phyloP scores from a whole-genome alignment of 2,113 vertebrate species.

The Pollachius pollachius region DNA sequence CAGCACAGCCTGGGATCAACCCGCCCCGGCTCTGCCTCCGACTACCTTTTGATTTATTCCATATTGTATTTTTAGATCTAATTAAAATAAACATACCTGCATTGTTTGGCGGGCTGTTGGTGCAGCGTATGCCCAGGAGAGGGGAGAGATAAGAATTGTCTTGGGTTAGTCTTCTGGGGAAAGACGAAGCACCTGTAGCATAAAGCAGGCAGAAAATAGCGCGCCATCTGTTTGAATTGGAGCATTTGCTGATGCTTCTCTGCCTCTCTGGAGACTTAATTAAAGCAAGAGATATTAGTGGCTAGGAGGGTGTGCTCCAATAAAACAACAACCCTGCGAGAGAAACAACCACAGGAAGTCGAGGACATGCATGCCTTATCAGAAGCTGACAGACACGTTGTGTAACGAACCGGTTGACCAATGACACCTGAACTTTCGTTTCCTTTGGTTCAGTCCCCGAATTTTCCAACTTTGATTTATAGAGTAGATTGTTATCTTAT shows the following conservation, averaged over 20 bases:
- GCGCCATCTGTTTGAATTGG: conserved; percentile 63
- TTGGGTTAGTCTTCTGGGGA: conserved; percentile 31
- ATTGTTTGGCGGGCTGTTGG: conserved; percentile 48
- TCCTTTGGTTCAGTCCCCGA: too few species aligned
- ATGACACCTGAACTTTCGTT: too few species aligned
- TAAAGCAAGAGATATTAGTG: conserved; percentile 62
- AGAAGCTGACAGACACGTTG: too few species aligned
- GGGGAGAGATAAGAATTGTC: conserved; percentile 41
- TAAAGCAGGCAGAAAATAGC: conserved; percentile 63
- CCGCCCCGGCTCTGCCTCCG: conserved; percentile 22
- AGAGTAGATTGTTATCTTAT: too few species aligned
- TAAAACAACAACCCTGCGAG: conserved; percentile 29
- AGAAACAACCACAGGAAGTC: too few species aligned
- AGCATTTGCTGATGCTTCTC: conserved; percentile 48
- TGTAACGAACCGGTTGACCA: too few species aligned
- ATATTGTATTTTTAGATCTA: conserved; percentile 54
- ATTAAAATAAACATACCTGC: conserved; percentile 59
- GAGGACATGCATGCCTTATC: too few species aligned
- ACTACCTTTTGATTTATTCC: conserved; percentile 61
- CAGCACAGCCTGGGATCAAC: background rate
- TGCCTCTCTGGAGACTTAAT: conserved; percentile 67
- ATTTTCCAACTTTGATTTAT: too few species aligned
- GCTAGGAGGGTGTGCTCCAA: conserved; percentile 42
- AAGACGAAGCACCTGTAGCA: conserved; percentile 58
- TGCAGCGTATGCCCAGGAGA: conserved; percentile 27